phyloP scores from a whole-genome alignment of 2,888 invertebrate genomes.

The Minunthozetes semirufus region DNA sequence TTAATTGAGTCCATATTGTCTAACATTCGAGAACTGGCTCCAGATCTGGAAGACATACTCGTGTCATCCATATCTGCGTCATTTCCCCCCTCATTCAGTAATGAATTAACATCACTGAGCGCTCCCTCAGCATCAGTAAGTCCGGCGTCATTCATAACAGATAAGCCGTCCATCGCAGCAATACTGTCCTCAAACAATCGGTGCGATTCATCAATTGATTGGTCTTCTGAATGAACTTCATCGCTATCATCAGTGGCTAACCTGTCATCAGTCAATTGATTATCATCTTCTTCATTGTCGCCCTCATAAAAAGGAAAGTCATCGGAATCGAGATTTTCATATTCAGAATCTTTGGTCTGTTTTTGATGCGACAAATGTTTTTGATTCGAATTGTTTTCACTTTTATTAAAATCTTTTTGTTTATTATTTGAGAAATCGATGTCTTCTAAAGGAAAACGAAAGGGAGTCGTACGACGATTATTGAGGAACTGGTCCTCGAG shows the following conservation, averaged over 20 bases:
- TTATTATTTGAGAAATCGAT: constrained; percentile 3
- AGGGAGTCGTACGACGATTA: neutral
- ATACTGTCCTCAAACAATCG: constrained; percentile 55
- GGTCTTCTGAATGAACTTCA: neutral
- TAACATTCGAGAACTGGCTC: constrained; percentile 69
- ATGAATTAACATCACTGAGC: constrained; percentile 68
- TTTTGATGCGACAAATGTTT: neutral
- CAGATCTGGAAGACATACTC: constrained; percentile 64
- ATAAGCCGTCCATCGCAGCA: constrained; percentile 74
- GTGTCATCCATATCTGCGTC: constrained; percentile 61
- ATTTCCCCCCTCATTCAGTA: constrained; percentile 47
- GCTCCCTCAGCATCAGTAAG: constrained; percentile 81
- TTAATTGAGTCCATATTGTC: constrained; percentile 73
- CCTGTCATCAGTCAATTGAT: neutral
- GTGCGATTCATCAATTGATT: neutral
- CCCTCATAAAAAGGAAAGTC: constrained; percentile 40
- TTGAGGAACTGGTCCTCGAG: neutral
- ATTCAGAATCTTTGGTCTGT: constrained; percentile 44
- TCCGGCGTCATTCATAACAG: constrained; percentile 75
- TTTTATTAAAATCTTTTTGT: constrained; percentile 8
- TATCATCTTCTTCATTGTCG: constrained; percentile 45
- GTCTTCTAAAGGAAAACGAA: constrained; percentile 31
- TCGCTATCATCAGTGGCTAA: constrained; percentile 12
- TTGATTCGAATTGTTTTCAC: constrained; percentile 2
- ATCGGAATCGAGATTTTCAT: constrained; percentile 47